A percentile compares a stretch with the other conserved stretches of the same genome.
Evolutionary conservation across 2,797 vertebrate species (phyloP).

Genomic region (Scolopax rusticola): DNA sequence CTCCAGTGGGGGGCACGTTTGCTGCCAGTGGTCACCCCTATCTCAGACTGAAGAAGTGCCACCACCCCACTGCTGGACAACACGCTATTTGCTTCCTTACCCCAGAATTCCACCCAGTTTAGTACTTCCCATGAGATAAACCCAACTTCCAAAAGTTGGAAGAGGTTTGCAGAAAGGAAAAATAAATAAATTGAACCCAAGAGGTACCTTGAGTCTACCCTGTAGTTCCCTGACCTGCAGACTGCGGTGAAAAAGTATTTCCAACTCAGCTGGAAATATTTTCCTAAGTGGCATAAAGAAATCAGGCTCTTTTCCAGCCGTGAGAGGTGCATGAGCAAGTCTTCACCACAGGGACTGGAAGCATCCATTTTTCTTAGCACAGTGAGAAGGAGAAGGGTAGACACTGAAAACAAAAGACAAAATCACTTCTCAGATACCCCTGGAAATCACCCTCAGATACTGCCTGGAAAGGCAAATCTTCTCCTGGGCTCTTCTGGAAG

Average conservation of each 20-base stretch:
- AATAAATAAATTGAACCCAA: not conserved
- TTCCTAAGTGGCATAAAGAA: not conserved
- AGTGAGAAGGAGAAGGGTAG: not conserved
- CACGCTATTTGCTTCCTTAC: rapidly evolving
- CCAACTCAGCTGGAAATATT: not conserved
- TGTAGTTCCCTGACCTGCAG: not conserved
- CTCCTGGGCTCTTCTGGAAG: not conserved
- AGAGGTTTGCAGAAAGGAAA: not conserved
- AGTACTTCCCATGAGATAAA: not conserved
- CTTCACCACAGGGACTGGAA: not conserved
- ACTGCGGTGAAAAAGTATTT: not conserved
- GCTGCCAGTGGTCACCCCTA: not conserved
- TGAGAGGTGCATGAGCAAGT: not conserved
- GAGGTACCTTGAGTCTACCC: not conserved
- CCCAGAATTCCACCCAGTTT: not conserved
- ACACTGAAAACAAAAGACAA: rapidly evolving
- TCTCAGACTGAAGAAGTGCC: not conserved
- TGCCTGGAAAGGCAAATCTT: not conserved
- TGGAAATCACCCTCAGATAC: not conserved
- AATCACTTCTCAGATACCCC: not conserved
- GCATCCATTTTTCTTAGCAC: not conserved
- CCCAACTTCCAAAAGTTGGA: not conserved
- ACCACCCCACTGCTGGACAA: rapidly evolving
- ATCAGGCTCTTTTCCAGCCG: not conserved
- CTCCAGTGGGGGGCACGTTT: rapidly evolving